These are phyloP conservation scores for Druon quercuslanigerum DNA, from an alignment of 1,140 invertebrate genomes.

Conservation along the genomic window DNA sequence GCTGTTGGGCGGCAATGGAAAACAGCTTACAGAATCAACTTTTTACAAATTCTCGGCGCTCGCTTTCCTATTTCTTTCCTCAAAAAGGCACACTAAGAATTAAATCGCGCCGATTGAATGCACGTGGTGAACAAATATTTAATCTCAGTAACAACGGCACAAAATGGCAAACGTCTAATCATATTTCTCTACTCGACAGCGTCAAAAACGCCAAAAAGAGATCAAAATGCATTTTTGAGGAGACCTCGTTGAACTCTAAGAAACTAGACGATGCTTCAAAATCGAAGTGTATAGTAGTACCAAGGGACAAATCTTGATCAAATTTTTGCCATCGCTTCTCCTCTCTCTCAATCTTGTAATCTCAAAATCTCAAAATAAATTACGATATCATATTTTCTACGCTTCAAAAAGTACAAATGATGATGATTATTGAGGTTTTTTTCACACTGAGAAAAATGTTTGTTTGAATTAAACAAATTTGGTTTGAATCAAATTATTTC, in stretches of 20 bases:
- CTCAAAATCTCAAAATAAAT: slow-evolving; percentile 37
- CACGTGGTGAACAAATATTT: slow-evolving; percentile 5
- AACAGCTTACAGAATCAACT: slow-evolving; percentile 30
- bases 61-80: slow-evolving; percentile 21
- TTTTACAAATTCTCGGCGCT: slow-evolving; percentile 30
- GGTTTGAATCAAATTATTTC: too few relatives aligned
- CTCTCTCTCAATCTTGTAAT: slow-evolving; percentile 33
- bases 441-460: too few relatives aligned
- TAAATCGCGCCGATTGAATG: slow-evolving; percentile 38
- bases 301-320: slow-evolving; percentile 37
- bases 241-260: slow-evolving; percentile 30
- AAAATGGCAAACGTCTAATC: slow-evolving; percentile 10
- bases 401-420: slow-evolving; percentile 35
- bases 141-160: slow-evolving; percentile 29
- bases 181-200: slow-evolving; percentile 2
- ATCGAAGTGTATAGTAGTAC: slow-evolving; percentile 38
- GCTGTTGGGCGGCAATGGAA: slow-evolving; percentile 21
- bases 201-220: not conserved
- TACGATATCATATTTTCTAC: slow-evolving; percentile 42
- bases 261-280: slow-evolving; percentile 42
- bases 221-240: slow-evolving; percentile 20
- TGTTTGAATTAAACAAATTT: too few relatives aligned
- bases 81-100: slow-evolving; percentile 49
- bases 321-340: slow-evolving; percentile 17
- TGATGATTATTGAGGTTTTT: too few relatives aligned